Percentiles rank a stretch among this genome's conserved stretches.
These are phyloP conservation scores for Suricata suricatta DNA, from an alignment of 2,113 vertebrate genomes.

Conservation along the genomic window DNA sequence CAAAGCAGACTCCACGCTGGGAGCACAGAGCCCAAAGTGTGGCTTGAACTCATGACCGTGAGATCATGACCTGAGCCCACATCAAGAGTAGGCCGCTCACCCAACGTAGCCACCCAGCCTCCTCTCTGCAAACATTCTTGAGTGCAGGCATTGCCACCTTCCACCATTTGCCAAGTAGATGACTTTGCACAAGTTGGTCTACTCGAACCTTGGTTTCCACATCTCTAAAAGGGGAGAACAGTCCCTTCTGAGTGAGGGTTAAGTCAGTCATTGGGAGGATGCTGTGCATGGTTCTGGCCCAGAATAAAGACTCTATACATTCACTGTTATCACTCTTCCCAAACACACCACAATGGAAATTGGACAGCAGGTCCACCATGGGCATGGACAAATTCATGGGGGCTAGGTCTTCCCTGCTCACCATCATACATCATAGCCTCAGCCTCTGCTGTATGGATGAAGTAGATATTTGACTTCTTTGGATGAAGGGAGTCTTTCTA, in stretches of 20 bases:
- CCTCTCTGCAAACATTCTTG: background rate
- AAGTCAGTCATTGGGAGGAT: background rate
- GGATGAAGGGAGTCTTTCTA: background rate
- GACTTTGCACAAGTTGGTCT: background rate
- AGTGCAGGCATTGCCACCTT: accelerated
- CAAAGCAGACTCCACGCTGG: no score
- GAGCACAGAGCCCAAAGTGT: no score
- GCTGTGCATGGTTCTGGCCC: background rate
- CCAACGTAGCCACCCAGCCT: no score
- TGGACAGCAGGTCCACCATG: accelerated
- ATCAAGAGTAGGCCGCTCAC: no score
- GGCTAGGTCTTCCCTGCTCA: background rate
- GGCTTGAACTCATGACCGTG: no score
- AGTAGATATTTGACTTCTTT: background rate
- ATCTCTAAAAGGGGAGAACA: background rate
- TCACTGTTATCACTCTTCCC: background rate
- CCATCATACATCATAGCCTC: background rate
- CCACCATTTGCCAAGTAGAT: background rate
- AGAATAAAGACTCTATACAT: background rate
- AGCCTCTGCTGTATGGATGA: background rate
- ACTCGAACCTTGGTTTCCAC: background rate
- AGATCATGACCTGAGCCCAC: no score
- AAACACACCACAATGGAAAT: background rate
- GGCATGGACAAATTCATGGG: no score
- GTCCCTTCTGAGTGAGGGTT: background rate